Evolutionary conservation across 2,888 invertebrate species (phyloP), one percentile per base, ranked within the genome.

Genomic region (Melieria picta): DNA sequence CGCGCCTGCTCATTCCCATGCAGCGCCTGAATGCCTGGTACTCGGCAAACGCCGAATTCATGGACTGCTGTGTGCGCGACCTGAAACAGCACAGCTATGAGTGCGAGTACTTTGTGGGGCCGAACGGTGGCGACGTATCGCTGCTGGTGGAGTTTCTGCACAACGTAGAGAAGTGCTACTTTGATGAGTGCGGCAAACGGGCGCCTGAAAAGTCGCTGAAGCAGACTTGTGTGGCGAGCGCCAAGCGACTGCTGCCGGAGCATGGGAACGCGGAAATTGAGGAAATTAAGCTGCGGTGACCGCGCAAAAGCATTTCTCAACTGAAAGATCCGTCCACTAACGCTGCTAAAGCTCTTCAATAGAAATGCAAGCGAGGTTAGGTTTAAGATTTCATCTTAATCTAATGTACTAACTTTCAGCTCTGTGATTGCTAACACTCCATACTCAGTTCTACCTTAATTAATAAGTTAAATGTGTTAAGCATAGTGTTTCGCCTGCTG

Each of bases 51-150:
- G 89, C 92, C 10, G 92, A 94, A 79, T 89, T 91, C 78, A 84
- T 94, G 47, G 90, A 93, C 78, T 94, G 94, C 80, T 95, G 95
- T 79, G 87, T 94, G 5, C 88, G 88, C 73, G 91, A 92, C 78
- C 88, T 90, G 79, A 85, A 89, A 55, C 87, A 88, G 50, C 87
- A 88, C 50, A 87, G 87, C 71, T 89, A 91, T 65, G 89, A 88
- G 77, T 94, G 94, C 86, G 91, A 93, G 79, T 91, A 90, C 84
- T 86, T 91, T 46, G 90, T 92, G 1, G 94, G 93, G 0, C 94
- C 94, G 1, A 93, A 93, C 85, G 94, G 93, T n/a, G 93, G 91
- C 0, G 91, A 94, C 80, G 88, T 89, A 77, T 90, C 91, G 80
- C 87, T 94, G 71, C 89, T 94, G 78, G 88, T 90, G 5, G 89